phyloP scores from a whole-genome alignment of 2,113 vertebrate genomes.

The Mirza zaza region DNA sequence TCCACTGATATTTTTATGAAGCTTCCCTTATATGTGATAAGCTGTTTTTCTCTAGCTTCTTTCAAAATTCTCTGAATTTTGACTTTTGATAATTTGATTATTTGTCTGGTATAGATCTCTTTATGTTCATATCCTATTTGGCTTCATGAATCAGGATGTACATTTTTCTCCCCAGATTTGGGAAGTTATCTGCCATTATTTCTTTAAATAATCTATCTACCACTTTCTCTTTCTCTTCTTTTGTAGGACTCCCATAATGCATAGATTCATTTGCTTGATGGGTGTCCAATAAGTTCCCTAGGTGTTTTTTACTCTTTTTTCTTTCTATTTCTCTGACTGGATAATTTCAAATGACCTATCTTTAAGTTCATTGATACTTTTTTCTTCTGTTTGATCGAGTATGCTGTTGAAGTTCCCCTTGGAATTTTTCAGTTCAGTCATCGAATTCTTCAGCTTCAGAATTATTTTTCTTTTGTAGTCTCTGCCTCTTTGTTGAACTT shows the following conservation, averaged over 20 bases:
- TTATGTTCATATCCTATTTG: not conserved
- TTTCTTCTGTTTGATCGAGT: not conserved
- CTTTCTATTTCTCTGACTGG: not conserved
- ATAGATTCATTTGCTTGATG: not conserved
- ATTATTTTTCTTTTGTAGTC: not conserved
- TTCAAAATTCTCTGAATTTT: not conserved
- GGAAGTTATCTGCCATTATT: not conserved
- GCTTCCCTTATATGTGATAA: not conserved
- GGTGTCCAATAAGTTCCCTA: not conserved
- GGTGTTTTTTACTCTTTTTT: not conserved
- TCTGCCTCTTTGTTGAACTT: not conserved
- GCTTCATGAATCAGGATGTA: not conserved
- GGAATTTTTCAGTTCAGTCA: not conserved
- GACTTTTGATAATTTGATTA: not conserved
- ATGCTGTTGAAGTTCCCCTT: not conserved
- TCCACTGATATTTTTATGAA: not conserved
- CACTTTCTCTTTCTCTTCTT: not conserved
- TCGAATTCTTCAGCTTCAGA: not conserved
- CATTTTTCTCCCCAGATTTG: not conserved
- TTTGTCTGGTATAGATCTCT: not conserved
- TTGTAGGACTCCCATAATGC: not conserved
- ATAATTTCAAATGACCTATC: not conserved
- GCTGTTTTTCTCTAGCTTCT: not conserved
- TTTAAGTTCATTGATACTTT: not conserved
- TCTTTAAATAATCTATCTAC: not conserved